Base-by-base conservation (phyloP, 2,797 vertebrate species). In the Sebastes minor region DNA sequence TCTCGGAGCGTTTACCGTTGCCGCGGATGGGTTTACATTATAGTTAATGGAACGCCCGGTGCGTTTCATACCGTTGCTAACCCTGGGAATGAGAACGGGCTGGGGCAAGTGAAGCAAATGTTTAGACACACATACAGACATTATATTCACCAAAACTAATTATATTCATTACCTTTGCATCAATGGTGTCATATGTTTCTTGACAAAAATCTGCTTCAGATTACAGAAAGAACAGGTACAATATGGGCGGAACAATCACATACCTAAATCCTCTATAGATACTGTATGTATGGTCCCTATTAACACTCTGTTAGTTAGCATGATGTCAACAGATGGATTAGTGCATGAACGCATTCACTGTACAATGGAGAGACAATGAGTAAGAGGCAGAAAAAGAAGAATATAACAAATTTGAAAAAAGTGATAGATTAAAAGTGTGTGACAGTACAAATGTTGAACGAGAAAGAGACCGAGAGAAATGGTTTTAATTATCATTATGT, bases 401-500 rank as follows among this genome's bases (percentile, higher is more conserved):
- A 64, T 20, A 42, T 65, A 14, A 14, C 62, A 83, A 60, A 76
- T n/a, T 12, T 23, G 25, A 8, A 28, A 9, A 53, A 73, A 30
- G 7, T n/a, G n/a, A 35, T 14, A 53, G 23, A 76, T 27, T 46
- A 62, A 67, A 76, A 70, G 38, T 76, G 28, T 74, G 28, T 70
- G 70, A 46, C 52, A 74, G 23, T 27, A 25, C 56, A 86, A 76
- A 75, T 72, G 30, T 53, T 72, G 72, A 80, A 77, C 68, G 11
- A 81, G 65, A 66, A 25, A 68, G 38, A 80, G 28, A 81, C 18
- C 14, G 53, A 73, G 28, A 76, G 3, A 74, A 69, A 82, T 74
- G 32, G 7, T 63, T 84, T 69, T 82, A 74, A 76, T 85, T 76
- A 69, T 28, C 75, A 74, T 73, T 57, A 81, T 81, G 56, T 71